Base-by-base conservation (phyloP, 2,797 vertebrate species). In the Kryptolebias ocellatus region DNA sequence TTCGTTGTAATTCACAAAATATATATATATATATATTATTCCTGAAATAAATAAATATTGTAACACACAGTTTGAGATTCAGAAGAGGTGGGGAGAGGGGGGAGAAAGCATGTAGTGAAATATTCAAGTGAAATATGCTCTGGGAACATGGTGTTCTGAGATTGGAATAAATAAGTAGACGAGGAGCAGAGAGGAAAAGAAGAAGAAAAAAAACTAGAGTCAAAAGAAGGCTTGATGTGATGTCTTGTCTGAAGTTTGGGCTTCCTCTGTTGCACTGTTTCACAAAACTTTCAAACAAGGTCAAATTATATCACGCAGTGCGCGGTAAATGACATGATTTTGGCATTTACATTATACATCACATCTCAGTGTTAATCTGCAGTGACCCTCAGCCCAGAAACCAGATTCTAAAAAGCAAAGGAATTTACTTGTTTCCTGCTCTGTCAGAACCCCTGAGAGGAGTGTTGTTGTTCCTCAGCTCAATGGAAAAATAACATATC, bases 31-130 rank as follows among this genome's bases (percentile, higher is more conserved):
- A 54, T 90, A 91, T 90, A 90, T 84, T 73, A 89, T 92, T 88
- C 86, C 78, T 54, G 80, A 90, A 91, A 91, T 91, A 92, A 92
- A 92, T 91, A 91, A 88, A 90, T 92, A 89, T 87, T 86, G 72
- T 64, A 81, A 78, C 46, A 29, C 29, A 34, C 54, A 87, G 77
- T 78, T 63, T 74, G 78, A 79, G 74, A 75, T 61, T 51, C 74
- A 46, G 64, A 53, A 59, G 18, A 42, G 55, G 18, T 3, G 24
- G 5, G n/a, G 34, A 5, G 24, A 37, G 17, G n/a, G n/a, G 15
- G 60, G 27, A 20, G 51, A 15, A 71, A 52, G 60, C 64, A 63
- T 77, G 85, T 80, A 66, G 84, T 89, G 78, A 89, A 90, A 90
- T 88, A 89, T 88, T 88, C 67, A 92, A 88, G 85, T 77, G 67